Base-by-base conservation (phyloP, 1,140 invertebrate genomes). In the Danaus melanippus region DNA sequence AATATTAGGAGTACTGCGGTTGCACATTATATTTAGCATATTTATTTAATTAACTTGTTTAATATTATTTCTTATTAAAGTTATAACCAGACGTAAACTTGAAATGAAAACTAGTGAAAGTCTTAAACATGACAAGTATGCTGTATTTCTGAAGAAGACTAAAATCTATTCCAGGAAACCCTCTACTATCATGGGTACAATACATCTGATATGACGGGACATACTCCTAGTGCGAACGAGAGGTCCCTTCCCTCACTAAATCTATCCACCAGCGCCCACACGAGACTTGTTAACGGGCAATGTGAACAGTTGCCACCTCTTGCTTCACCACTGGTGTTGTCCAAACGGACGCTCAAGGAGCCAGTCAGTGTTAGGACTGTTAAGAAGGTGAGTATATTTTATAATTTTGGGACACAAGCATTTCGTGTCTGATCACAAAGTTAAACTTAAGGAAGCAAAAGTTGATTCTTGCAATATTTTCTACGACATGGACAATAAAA, bases 101-200 rank as follows among this genome's bases (percentile, higher is more conserved):
- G 15, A 15, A 32, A 32, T 32, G 21, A 32, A 32, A 32, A 32
- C 21, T 32, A 32, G 21, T 32, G 5, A 32, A 32, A 32, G 2
- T 32, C 2, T 7, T 32, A 32, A 32, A 32, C 21, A 32, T 32
- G 21, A 8, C 0, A 32, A 32, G 21, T 32, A 32, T 0, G 21
- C 21, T 5, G 15, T 15, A 15, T 15, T 15, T 15, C 15, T 32
- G 0, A 32, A 32, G 0, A 32, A 32, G 4, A 32, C 6, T 1
- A 5, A 32, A 32, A 32, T 32, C 6, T 48, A 10, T 57, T 58
- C 10, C 58, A 88, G 86, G 86, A 88, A 74, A 88, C 86, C 0
- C 64, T 88, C 1, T 88, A 85, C 56, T 88, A 86, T 69, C 85
- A 86, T 50, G 86, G 85, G 6, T 84, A 84, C 49, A 59, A 77